phyloP scores from a whole-genome alignment of 1,140 invertebrate genomes.

The Philotrypesis tridentata region DNA sequence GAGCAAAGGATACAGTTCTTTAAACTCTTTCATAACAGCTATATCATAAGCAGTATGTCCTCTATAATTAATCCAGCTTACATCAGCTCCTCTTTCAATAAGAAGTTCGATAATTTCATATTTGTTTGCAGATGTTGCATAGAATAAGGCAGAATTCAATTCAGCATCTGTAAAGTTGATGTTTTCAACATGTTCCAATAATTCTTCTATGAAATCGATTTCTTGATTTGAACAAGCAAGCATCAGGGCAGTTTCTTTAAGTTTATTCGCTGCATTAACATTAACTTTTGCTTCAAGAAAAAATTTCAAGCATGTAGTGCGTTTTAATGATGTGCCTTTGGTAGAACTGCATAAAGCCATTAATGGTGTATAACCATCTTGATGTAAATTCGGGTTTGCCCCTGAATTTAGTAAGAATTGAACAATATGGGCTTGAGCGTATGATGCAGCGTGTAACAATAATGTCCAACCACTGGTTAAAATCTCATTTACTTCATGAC shows the following conservation, averaged over 20 bases:
- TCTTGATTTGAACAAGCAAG: conserved; percentile 70
- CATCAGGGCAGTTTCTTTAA: conserved; percentile 76
- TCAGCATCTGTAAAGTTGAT: conserved; percentile 74
- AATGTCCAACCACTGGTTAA: conserved; percentile 64
- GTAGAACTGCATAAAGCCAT: conserved; percentile 68
- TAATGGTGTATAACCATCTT: conserved; percentile 75
- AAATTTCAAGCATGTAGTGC: conserved; percentile 59
- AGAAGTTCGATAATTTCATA: conserved; percentile 72
- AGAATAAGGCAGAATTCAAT: conserved; percentile 75
- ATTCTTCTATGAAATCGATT: conserved; percentile 67
- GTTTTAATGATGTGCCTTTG: conserved; percentile 44
- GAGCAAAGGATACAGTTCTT: conserved; percentile 63
- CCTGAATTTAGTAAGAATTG: conserved; percentile 61
- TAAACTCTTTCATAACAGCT: conserved; percentile 70
- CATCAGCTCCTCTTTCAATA: conserved; percentile 69
- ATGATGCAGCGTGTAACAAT: conserved; percentile 65
- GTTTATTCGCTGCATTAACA: conserved; percentile 61
- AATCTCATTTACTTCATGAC: conserved; percentile 59
- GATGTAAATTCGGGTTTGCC: conserved; percentile 67
- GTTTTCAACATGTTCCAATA: conserved; percentile 71
- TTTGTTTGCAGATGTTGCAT: conserved; percentile 73
- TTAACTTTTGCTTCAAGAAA: conserved; percentile 61
- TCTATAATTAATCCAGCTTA: conserved; percentile 68
- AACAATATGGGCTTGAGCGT: conserved; percentile 58
- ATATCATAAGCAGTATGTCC: conserved; percentile 68